Conservation (phyloP, 2,888 invertebrate genomes). For the Ptychoptera albimana region DNA sequence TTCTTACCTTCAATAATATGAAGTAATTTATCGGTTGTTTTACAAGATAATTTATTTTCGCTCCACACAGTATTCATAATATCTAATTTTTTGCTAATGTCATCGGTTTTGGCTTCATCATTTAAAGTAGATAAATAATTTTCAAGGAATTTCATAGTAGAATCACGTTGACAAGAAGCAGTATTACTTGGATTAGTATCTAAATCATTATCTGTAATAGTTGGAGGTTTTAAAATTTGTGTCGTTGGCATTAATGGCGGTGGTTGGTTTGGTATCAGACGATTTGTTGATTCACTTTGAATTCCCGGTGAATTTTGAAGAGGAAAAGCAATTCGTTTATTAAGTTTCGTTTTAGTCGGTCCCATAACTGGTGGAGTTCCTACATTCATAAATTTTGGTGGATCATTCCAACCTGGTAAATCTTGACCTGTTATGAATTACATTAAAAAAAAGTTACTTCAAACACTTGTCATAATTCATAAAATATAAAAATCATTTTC, state of each 20-base stretch:
- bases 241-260: neutral
- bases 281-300: neutral
- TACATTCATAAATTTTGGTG: slow-evolving; percentile 20
- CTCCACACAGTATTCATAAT: no score
- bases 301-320: slow-evolving; percentile 14
- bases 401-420: slow-evolving; percentile 29
- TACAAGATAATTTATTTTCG: no score
- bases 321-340: slow-evolving; percentile 26
- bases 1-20: no score
- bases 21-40: no score
- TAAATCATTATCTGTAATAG: neutral
- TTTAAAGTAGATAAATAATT: no score
- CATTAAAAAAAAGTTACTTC: neutral
- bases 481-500: neutral
- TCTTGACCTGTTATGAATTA: slow-evolving; percentile 18
- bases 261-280: neutral
- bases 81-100: no score
- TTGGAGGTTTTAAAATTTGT: neutral
- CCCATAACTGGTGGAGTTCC: slow-evolving; percentile 14
- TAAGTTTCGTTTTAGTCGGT: slow-evolving; percentile 23
- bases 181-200: no score
- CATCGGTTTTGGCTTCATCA: no score
- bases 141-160: no score
- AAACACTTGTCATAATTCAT: neutral
- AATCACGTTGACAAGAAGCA: no score